These are phyloP conservation scores for Melanitta fusca DNA, from an alignment of 2,797 vertebrate genomes.

Conservation along the genomic window DNA sequence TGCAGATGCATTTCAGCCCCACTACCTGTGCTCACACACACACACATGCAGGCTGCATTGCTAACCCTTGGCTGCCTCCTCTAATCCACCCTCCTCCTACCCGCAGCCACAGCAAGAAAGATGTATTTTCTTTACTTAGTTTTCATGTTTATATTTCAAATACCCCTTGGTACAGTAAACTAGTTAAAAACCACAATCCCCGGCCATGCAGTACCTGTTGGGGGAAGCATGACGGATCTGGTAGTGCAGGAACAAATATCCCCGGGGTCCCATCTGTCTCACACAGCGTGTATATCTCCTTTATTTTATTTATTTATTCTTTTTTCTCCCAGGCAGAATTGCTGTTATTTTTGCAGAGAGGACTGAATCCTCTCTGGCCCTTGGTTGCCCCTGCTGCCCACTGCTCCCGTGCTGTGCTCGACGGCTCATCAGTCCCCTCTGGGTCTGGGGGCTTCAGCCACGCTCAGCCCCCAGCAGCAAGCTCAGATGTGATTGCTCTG, in stretches of 20 bases:
- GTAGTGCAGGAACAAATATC: neutral
- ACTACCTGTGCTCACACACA: neutral
- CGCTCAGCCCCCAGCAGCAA: neutral
- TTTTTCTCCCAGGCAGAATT: neutral
- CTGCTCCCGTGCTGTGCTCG: neutral
- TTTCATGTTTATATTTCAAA: neutral
- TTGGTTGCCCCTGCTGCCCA: neutral
- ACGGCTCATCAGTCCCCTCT: neutral
- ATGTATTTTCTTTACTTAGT: neutral
- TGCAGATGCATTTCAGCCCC: neutral
- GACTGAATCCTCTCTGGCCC: neutral
- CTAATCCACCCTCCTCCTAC: neutral
- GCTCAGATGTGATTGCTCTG: neutral
- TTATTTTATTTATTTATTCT: neutral
- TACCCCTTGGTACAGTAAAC: neutral
- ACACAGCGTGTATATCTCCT: neutral
- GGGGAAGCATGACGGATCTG: neutral
- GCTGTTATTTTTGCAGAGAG: neutral
- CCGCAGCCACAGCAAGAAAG: neutral
- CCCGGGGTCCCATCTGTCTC: slow-evolving; percentile 6
- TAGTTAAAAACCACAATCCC: neutral
- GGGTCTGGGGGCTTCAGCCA: neutral
- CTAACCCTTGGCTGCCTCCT: neutral
- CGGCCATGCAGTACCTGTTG: neutral
- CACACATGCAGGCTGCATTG: accelerated